These are phyloP conservation scores for Rhynchopsitta pachyrhyncha DNA, from an alignment of 2,113 vertebrate genomes.

Conservation along the genomic window DNA sequence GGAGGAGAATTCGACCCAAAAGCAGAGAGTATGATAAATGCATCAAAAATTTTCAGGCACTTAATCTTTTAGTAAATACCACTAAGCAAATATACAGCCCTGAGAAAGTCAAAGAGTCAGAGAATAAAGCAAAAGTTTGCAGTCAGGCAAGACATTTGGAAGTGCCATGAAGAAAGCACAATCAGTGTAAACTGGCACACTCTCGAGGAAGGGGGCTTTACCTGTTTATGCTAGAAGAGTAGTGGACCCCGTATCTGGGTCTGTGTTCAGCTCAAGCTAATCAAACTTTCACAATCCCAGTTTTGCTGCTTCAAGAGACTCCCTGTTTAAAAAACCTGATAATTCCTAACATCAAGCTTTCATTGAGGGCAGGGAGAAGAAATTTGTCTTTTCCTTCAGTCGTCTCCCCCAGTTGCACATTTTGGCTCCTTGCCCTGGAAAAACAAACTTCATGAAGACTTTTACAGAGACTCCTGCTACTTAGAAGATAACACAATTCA, in stretches of 20 bases:
- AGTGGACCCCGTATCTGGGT: not conserved
- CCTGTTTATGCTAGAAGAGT: not conserved
- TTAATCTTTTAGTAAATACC: not conserved
- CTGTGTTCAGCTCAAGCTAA: not conserved
- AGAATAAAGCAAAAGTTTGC: not conserved
- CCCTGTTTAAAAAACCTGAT: not conserved
- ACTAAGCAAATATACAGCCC: not conserved
- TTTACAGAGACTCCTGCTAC: not conserved
- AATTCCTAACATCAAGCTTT: not conserved
- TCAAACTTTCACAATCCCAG: not conserved
- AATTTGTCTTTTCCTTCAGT: not conserved
- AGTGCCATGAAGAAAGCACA: not conserved
- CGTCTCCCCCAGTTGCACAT: not conserved
- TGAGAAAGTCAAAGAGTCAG: not conserved
- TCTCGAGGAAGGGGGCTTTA: not conserved
- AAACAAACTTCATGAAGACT: not conserved
- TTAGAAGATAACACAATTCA: not conserved
- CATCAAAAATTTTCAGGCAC: not conserved
- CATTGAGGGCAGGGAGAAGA: not conserved
- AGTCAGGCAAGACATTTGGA: not conserved
- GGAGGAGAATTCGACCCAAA: not conserved
- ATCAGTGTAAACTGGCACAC: not conserved
- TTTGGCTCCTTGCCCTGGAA: not conserved
- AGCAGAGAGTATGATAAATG: not conserved
- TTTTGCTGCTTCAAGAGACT: not conserved